phyloP scores from a whole-genome alignment of 2,888 invertebrate genomes.

The Nemoura dubitans region DNA sequence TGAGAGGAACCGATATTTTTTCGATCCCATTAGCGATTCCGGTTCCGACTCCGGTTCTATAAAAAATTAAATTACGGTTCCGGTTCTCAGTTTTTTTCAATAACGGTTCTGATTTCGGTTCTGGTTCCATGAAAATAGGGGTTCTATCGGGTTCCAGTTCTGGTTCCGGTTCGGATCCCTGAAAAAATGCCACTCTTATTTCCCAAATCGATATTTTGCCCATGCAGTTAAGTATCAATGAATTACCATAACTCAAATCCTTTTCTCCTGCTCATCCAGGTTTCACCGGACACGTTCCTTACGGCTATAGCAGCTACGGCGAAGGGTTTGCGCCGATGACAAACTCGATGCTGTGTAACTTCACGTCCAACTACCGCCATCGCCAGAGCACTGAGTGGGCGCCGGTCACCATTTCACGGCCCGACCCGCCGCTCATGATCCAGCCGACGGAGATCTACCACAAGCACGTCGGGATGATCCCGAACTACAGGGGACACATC shows the following conservation, averaged over 20 bases:
- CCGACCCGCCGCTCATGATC: constrained; percentile 64
- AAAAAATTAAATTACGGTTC: no score
- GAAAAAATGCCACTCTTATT: no score
- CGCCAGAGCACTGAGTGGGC: constrained; percentile 80
- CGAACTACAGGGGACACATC: constrained; percentile 81
- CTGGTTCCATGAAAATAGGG: no score
- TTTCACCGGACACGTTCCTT: constrained; percentile 73
- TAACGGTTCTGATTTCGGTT: no score
- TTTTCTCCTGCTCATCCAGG: constrained; percentile 60
- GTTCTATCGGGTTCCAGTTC: no score
- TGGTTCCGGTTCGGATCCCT: no score
- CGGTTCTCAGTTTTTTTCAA: no score
- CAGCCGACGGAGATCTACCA: constrained; percentile 73
- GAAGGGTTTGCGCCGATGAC: constrained; percentile 72
- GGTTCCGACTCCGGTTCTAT: no score
- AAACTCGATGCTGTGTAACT: constrained; percentile 77
- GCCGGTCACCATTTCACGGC: constrained; percentile 60
- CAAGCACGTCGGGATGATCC: constrained; percentile 76
- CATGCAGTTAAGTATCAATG: neutral
- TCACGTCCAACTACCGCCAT: constrained; percentile 77
- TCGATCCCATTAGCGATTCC: no score
- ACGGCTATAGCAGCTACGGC: constrained; percentile 72
- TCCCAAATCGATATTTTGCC: neutral
- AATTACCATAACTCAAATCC: no score
- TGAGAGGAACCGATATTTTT: no score